Evolutionary conservation across 92 coral and sea anemone species (phyloP), one percentile per base, ranked within the genome.

Genomic region (Palythoa grandiflora): DNA sequence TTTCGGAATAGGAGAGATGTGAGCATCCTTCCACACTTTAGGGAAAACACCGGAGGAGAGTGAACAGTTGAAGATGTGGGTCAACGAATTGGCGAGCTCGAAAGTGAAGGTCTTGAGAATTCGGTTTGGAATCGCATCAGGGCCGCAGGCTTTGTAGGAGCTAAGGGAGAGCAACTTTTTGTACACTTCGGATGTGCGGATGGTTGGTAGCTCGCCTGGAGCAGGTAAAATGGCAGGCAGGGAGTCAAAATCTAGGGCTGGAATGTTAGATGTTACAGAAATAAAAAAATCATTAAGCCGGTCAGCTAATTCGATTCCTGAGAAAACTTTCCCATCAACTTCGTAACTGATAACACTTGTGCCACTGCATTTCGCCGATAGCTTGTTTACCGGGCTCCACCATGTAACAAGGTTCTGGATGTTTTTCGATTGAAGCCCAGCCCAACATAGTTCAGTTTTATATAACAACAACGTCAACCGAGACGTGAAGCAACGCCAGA

Each of bases 91-190:
- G 63, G 63, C 2, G 15, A 57, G 63, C 15, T 57, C 63, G 15
- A 57, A 57, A 7, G 65, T n/a, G 16, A 57, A 57, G 13, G 13
- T 12, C 1, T 57, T 57, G 14, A 8, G 16, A 57, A 57, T 57
- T 7, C 15, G 63, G 63, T 57, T 57, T 11, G 63, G 15, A 57
- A 57, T 11, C 63, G 3, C 2, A 10, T 66, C 72, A 28, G 72
- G 72, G 37, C 72, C 72, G 12, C 9, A 28, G n/a, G 77, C 77
- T 72, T 72, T 72, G n/a, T 8, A 72, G 40, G 77, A n/a, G n/a
- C 77, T 72, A 36, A 72, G 77, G 77, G 16, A 7, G 77, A 72
- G 77, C n/a, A 72, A 38, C 77, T 72, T 37, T 5, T 72, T 37
- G n/a, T n/a, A 72, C 9, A 72, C 77, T 2, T 72, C 77, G 0